A percentile compares a stretch with the other conserved stretches of the same genome.
phyloP scores from a whole-genome alignment of 2,888 invertebrate species.

The Drosophila stalkeri region DNA sequence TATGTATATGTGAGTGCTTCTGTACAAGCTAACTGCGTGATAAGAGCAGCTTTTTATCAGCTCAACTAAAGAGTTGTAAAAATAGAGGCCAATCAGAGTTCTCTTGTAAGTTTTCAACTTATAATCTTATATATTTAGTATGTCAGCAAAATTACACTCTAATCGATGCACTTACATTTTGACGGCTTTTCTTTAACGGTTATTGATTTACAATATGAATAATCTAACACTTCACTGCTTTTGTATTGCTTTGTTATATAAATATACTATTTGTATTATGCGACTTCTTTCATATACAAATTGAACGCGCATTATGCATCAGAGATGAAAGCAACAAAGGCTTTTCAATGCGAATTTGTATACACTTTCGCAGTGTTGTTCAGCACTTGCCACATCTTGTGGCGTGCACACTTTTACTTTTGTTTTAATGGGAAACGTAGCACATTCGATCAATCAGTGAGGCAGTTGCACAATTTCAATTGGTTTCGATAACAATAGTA shows the following conservation, averaged over 20 bases:
- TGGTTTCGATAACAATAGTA: slow-evolving; percentile 62
- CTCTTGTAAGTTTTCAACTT: slow-evolving; percentile 3
- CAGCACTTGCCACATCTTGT: slow-evolving; percentile 66
- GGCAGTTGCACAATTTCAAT: slow-evolving; percentile 65
- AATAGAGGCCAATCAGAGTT: background rate
- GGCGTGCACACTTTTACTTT: slow-evolving; percentile 69
- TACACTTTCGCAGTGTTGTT: slow-evolving; percentile 52
- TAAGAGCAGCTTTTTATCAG: slow-evolving; percentile 46
- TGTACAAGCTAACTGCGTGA: slow-evolving; percentile 23
- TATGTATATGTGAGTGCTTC: slow-evolving; percentile 8
- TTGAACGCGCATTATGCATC: slow-evolving; percentile 36
- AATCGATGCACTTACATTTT: slow-evolving; percentile 44
- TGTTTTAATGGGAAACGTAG: slow-evolving; percentile 47
- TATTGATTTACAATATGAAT: background rate
- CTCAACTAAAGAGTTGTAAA: background rate
- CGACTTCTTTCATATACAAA: slow-evolving; percentile 48
- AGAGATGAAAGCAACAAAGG: slow-evolving; percentile 13
- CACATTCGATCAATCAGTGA: slow-evolving; percentile 63
- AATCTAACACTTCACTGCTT: slow-evolving; percentile 13
- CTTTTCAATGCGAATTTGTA: slow-evolving; percentile 39
- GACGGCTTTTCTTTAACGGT: background rate
- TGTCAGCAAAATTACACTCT: background rate
- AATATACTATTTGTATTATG: slow-evolving; percentile 17
- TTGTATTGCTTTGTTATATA: slow-evolving; percentile 27
- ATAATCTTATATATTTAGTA: slow-evolving; percentile 2